Evolutionary conservation across 2,113 vertebrate species (phyloP).

Genomic region (Nerophis lumbriciformis): DNA sequence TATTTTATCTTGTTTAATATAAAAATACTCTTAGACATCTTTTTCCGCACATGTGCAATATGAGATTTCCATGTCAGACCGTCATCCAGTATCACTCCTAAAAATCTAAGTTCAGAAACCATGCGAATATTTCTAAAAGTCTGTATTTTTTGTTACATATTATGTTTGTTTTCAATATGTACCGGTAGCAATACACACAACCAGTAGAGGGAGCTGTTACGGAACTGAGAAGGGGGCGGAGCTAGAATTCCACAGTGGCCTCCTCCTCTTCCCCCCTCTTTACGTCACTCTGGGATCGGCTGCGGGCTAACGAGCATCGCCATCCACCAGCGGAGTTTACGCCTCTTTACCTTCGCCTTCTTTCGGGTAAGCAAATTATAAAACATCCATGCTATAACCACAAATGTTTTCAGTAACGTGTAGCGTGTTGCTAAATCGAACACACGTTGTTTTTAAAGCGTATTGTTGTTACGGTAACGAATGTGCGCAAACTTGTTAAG

Average conservation of each 20-base stretch:
- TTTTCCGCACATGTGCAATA: too few species aligned
- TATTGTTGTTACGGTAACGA: neutral
- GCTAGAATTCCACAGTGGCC: slow-evolving; percentile 57
- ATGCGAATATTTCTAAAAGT: too few species aligned
- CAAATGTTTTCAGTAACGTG: neutral
- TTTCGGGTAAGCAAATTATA: slow-evolving; percentile 26
- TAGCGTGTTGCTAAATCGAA: neutral
- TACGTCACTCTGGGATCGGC: slow-evolving; percentile 69
- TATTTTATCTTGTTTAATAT: too few species aligned
- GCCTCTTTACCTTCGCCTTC: slow-evolving; percentile 17
- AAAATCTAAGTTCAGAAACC: too few species aligned
- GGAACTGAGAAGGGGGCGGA: slow-evolving; percentile 34
- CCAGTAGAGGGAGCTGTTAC: slow-evolving; percentile 23
- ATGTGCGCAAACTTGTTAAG: slow-evolving; percentile 39
- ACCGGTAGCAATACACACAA: too few species aligned
- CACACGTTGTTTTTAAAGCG: rapidly evolving
- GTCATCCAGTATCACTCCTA: too few species aligned
- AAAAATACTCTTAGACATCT: too few species aligned
- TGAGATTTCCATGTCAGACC: too few species aligned
- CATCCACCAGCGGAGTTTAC: slow-evolving; percentile 41
- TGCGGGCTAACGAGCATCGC: slow-evolving; percentile 30
- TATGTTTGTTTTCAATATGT: neutral
- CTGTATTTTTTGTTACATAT: too few species aligned
- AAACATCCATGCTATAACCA: neutral
- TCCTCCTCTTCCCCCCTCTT: slow-evolving; percentile 29